Evolutionary conservation across 2,113 vertebrate species (phyloP), one percentile per base, ranked within the genome.

Genomic region (Myotis yumanensis): DNA sequence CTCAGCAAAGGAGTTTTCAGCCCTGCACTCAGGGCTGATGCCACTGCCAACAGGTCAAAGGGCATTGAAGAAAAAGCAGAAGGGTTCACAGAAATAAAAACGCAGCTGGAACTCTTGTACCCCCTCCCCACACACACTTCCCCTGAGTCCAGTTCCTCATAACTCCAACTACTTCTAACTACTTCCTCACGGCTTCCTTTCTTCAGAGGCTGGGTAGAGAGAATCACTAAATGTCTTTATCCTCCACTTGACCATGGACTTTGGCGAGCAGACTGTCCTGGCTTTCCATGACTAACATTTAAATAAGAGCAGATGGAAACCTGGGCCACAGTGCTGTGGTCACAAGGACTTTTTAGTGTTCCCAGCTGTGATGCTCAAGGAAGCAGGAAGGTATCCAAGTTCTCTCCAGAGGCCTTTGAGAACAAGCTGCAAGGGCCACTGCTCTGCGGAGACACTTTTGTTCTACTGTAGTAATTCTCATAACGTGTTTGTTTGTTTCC

Each of bases 1-100:
- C 97, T 97, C 77, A 95, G 85, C 37, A 85, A 97, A 98, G 87
- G 95, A 37, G 92, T 96, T 98, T 96, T 87, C 75, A 94, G 96
- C 80, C 82, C 91, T 69, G 62, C 79, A 94, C 96, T 92, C 88
- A 66, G 86, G 71, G 16, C 66, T 46, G n/a, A 91, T 92, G 28
- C 20, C 12, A 82, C 54, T 95, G 96, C 96, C 97, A 97, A 94
- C 52, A 68, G 97, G 93, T 90, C 84, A 95, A 90, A 96, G n/a
- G 7, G 68, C 95, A 69, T 93, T 97, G 98, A 97, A 97, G 95
- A 87, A 88, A 95, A 57, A 97, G 83, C 28, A 89, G 69, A 68
- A 17, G 52, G 83, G 93, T 96, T 96, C 35, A 87, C 81, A 92
- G 85, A 95, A 96, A 95, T 59, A 28, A 93, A 93, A 82, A 52